A percentile compares a stretch with the other conserved stretches of the same genome.
Conservation (phyloP, 2,113 vertebrate genomes). For the Oncorhynchus masou region DNA sequence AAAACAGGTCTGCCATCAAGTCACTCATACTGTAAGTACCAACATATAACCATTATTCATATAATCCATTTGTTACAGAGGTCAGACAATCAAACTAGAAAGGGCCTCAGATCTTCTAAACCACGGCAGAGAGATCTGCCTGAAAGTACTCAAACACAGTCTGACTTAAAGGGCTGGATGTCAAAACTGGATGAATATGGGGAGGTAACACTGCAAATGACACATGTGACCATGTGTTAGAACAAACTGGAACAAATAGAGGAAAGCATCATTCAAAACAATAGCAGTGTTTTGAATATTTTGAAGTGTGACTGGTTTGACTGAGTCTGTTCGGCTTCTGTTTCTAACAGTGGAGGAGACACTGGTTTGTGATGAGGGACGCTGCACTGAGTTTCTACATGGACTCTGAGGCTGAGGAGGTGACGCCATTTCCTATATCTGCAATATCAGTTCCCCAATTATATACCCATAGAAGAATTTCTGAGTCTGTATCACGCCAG, state of each 20-base stretch:
- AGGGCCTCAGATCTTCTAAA: conserved; percentile 44
- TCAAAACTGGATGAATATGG: conserved; percentile 68
- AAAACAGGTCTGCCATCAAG: too few species aligned
- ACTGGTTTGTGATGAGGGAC: conserved; percentile 87
- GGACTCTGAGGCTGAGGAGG: conserved; percentile 90
- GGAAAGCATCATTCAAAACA: neutral
- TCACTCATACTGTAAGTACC: neutral
- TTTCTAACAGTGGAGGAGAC: too few species aligned
- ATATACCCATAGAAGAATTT: too few species aligned
- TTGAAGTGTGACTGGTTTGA: neutral
- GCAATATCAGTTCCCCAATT: neutral
- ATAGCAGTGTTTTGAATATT: neutral
- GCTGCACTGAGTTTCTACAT: conserved; percentile 88
- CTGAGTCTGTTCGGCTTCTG: too few species aligned
- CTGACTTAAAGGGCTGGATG: conserved; percentile 74
- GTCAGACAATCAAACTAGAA: conserved; percentile 46
- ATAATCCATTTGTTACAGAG: conserved; percentile 35
- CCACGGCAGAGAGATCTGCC: conserved; percentile 30
- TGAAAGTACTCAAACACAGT: conserved; percentile 55
- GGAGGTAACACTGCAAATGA: conserved; percentile 55
- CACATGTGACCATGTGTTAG: neutral
- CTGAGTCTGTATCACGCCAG: neutral
- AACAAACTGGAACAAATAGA: neutral
- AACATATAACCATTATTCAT: neutral
- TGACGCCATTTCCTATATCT: conserved; percentile 56